phyloP scores from a whole-genome alignment of 2,797 vertebrate genomes.

The Eulemur rubriventer region DNA sequence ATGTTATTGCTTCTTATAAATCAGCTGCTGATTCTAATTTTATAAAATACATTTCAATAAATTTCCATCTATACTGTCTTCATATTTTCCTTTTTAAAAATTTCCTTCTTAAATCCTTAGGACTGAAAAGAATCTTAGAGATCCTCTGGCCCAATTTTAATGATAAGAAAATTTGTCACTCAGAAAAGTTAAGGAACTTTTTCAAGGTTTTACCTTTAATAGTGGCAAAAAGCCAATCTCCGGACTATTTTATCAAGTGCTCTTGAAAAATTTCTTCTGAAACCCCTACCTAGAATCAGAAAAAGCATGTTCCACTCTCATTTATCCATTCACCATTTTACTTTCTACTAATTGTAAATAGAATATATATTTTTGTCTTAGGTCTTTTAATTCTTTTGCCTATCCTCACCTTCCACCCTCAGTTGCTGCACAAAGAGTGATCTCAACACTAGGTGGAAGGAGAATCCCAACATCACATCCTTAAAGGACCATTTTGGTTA shows the following conservation, averaged over 20 bases:
- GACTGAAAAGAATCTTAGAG: constrained; percentile 11
- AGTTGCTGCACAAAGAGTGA: background rate
- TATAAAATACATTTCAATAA: constrained; percentile 55
- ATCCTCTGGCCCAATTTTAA: constrained; percentile 51
- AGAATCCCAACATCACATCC: background rate
- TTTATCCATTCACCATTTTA: background rate
- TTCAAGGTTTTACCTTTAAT: constrained; percentile 56
- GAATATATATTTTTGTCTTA: background rate
- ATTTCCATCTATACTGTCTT: constrained; percentile 22
- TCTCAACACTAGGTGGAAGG: background rate
- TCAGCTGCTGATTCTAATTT: constrained; percentile 61
- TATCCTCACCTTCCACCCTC: background rate
- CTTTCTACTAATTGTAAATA: background rate
- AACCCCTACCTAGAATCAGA: background rate
- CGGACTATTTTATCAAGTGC: background rate
- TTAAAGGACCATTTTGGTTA: background rate
- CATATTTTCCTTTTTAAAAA: constrained; percentile 56
- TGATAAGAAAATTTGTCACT: constrained; percentile 52
- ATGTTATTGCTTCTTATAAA: constrained; percentile 56
- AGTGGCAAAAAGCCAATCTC: constrained; percentile 16
- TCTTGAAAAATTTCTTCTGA: background rate
- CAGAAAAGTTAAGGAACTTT: constrained; percentile 7
- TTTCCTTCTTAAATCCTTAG: constrained; percentile 29
- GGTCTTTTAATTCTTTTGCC: background rate
- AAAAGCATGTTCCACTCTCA: background rate